Evolutionary conservation across 2,888 invertebrate species (phyloP).

Genomic region (Mesorhabditis spiculigera): DNA sequence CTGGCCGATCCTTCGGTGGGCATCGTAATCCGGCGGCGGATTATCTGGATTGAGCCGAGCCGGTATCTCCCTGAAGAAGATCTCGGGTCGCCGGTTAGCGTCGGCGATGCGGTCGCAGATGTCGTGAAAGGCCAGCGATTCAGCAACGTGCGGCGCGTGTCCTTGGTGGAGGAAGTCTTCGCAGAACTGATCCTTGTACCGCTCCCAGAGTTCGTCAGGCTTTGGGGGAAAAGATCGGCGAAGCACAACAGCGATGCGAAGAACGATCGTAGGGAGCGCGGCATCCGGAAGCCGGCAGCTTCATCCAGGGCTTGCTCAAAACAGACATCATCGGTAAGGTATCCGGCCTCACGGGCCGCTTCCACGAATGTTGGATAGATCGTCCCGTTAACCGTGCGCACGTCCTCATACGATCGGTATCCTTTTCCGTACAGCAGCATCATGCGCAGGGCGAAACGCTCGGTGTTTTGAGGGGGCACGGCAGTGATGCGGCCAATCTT

Average conservation of each 20-base stretch:
- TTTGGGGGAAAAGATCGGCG: slow-evolving; percentile 13
- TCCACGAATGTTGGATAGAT: slow-evolving; percentile 18
- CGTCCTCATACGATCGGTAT: slow-evolving; percentile 27
- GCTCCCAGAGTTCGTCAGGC: slow-evolving; percentile 18
- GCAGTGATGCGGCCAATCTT: slow-evolving; percentile 23
- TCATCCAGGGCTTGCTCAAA: slow-evolving; percentile 16
- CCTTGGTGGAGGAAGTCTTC: slow-evolving; percentile 18
- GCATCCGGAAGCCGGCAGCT: slow-evolving; percentile 10
- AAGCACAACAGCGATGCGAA: slow-evolving; percentile 22
- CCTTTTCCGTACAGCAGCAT: slow-evolving; percentile 26
- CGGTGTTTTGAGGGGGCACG: slow-evolving; percentile 20
- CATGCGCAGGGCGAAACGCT: slow-evolving; percentile 20
- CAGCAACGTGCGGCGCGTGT: slow-evolving; percentile 10
- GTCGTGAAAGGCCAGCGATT: slow-evolving; percentile 13
- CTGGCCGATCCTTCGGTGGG: slow-evolving; percentile 7
- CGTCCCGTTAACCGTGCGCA: slow-evolving; percentile 32
- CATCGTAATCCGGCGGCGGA: neutral
- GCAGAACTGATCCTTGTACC: slow-evolving; percentile 8
- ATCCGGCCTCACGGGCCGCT: slow-evolving; percentile 16
- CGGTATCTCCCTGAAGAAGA: neutral
- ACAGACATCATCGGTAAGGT: slow-evolving; percentile 18
- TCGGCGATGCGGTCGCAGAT: slow-evolving; percentile 6
- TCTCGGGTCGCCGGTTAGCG: neutral
- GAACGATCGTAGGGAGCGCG: slow-evolving; percentile 15
- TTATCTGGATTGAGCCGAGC: neutral